A percentile compares a stretch with the other conserved stretches of the same genome.
phyloP scores from a whole-genome alignment of 2,797 vertebrate genomes.

The Myotis pilosus region DNA sequence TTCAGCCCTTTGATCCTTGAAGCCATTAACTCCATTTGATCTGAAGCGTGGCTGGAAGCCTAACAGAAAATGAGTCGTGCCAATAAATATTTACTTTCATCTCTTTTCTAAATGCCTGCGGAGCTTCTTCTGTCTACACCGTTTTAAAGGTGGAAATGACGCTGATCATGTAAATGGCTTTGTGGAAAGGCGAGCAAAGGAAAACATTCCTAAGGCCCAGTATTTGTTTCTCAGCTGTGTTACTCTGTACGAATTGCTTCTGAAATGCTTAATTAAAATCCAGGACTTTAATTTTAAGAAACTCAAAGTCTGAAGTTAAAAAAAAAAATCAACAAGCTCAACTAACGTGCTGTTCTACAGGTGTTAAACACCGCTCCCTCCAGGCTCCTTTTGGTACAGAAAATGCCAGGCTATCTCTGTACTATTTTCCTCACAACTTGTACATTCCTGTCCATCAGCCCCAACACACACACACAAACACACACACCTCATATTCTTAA shows the following conservation, averaged over 20 bases:
- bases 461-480: neutral
- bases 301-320: constrained; percentile 3
- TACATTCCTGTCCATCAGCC: neutral
- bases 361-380: neutral
- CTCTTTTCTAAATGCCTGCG: neutral
- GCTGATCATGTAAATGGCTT: constrained; percentile 5
- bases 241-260: neutral
- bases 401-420: neutral
- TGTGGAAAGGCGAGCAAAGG: neutral
- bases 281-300: neutral
- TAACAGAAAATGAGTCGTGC: constrained; percentile 47
- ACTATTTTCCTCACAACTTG: neutral
- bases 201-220: neutral
- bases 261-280: neutral
- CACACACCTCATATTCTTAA: neutral
- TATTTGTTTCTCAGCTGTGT: neutral
- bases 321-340: neutral
- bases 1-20: constrained; percentile 58
- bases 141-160: constrained; percentile 45
- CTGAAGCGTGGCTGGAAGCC: constrained; percentile 38
- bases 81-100: constrained; percentile 72
- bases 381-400: neutral
- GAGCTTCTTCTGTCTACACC: neutral
- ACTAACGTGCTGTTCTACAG: neutral
- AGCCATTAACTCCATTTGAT: constrained; percentile 47